A percentile compares a stretch with the other conserved stretches of the same genome.
Evolutionary conservation across 2,113 vertebrate species (phyloP).

Genomic region (Pteronura brasiliensis): DNA sequence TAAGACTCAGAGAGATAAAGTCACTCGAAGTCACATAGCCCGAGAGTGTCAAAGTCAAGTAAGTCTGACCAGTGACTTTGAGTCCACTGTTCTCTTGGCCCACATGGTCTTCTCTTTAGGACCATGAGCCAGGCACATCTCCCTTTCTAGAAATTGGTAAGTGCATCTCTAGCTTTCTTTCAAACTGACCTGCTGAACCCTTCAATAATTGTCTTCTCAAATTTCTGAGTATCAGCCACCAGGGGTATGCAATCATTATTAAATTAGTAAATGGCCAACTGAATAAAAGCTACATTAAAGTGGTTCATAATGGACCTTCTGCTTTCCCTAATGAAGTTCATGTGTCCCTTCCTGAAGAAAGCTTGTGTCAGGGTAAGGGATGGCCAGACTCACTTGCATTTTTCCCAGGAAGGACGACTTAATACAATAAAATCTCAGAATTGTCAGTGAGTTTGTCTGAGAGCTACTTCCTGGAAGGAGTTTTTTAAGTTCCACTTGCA

Average conservation of each 20-base stretch:
- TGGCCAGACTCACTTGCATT: background rate
- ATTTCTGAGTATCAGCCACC: constrained; percentile 17
- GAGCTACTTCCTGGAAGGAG: constrained; percentile 59
- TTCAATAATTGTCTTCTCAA: constrained; percentile 50
- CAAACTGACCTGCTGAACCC: background rate
- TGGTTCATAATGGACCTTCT: constrained; percentile 34
- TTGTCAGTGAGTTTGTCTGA: constrained; percentile 43
- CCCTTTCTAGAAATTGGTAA: background rate
- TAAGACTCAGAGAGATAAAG: background rate
- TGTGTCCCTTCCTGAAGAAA: constrained; percentile 52
- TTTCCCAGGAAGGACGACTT: constrained; percentile 55
- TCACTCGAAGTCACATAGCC: background rate
- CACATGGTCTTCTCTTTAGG: background rate
- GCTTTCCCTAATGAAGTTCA: constrained; percentile 40
- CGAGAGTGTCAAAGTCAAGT: background rate
- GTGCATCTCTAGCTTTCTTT: background rate
- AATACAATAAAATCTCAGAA: constrained; percentile 59
- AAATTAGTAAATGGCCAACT: constrained; percentile 67
- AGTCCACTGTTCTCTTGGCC: background rate
- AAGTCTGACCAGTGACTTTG: background rate
- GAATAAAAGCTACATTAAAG: constrained; percentile 59
- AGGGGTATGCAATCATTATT: constrained; percentile 50
- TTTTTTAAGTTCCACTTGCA: constrained; percentile 52
- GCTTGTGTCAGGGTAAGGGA: constrained; percentile 15
- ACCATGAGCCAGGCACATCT: background rate